Evolutionary conservation across 2,797 vertebrate species (phyloP).

Genomic region (Psittacula echo): DNA sequence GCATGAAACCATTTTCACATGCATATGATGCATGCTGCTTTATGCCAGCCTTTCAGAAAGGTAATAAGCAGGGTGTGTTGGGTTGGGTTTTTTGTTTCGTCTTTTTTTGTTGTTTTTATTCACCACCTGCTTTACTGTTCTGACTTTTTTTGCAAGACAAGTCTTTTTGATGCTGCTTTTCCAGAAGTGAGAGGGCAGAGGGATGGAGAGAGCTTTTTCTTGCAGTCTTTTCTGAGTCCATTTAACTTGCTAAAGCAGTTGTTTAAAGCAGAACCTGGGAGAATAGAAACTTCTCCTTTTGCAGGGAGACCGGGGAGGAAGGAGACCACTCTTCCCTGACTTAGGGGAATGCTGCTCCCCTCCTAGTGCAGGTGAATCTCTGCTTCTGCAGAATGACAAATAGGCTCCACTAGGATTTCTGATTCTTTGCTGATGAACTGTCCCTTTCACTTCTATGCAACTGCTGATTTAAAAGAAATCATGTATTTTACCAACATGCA

Average conservation of each 20-base stretch:
- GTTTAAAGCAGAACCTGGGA: background rate
- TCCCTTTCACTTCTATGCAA: background rate
- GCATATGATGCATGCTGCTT: background rate
- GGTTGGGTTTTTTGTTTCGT: background rate
- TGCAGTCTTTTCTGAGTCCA: background rate
- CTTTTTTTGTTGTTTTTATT: background rate
- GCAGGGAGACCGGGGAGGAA: background rate
- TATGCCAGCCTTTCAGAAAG: background rate
- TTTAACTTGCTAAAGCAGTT: background rate
- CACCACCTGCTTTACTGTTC: background rate
- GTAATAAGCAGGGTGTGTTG: background rate
- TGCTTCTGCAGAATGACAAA: background rate
- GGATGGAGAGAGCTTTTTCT: background rate
- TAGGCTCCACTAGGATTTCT: background rate
- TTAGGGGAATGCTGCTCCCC: background rate
- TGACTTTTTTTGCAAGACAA: background rate
- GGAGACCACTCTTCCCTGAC: rapidly evolving
- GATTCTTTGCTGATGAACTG: background rate
- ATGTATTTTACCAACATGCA: background rate
- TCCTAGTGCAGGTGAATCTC: background rate
- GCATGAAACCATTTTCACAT: background rate
- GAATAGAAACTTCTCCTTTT: background rate
- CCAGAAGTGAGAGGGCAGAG: background rate
- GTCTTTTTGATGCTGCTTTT: background rate
- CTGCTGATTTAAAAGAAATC: background rate